Percentiles rank a stretch among this genome's conserved stretches.
Evolutionary conservation across 2,113 vertebrate genomes (phyloP).

Genomic region (Dendrocopos noguchii): DNA sequence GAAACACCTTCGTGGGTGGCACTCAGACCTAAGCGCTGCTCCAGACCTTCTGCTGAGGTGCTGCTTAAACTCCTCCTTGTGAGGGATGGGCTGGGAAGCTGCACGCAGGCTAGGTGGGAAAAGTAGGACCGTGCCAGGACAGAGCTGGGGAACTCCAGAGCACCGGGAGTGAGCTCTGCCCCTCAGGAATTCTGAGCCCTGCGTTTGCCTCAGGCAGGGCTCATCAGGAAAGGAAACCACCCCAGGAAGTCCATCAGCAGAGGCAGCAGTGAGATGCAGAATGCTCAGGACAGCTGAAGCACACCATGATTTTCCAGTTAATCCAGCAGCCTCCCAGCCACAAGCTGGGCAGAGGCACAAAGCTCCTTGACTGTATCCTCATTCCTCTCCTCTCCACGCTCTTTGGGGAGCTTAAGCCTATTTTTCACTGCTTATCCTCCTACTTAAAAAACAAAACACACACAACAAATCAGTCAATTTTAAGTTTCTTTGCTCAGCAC

Average conservation of each 20-base stretch:
- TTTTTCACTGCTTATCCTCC: slow-evolving; percentile 47
- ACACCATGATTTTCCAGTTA: neutral
- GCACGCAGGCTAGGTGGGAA: neutral
- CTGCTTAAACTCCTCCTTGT: neutral
- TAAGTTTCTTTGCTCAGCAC: neutral
- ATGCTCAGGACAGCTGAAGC: rapidly evolving
- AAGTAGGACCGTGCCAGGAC: neutral
- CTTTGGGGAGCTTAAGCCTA: neutral
- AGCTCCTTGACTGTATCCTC: neutral
- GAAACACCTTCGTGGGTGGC: neutral
- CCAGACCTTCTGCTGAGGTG: neutral
- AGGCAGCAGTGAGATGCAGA: rapidly evolving
- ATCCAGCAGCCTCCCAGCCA: neutral
- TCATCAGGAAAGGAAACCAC: neutral
- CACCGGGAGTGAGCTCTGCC: neutral
- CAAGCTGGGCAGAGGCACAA: neutral
- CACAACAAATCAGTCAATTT: neutral
- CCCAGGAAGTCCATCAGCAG: neutral
- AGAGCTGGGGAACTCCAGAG: neutral
- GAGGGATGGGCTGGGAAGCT: neutral
- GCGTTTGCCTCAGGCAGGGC: neutral
- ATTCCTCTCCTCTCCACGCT: neutral
- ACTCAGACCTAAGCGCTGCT: neutral
- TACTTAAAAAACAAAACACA: neutral
- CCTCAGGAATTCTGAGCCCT: neutral